phyloP scores from a whole-genome alignment of 2,888 invertebrate species.

The Eupithecia subfuscata region DNA sequence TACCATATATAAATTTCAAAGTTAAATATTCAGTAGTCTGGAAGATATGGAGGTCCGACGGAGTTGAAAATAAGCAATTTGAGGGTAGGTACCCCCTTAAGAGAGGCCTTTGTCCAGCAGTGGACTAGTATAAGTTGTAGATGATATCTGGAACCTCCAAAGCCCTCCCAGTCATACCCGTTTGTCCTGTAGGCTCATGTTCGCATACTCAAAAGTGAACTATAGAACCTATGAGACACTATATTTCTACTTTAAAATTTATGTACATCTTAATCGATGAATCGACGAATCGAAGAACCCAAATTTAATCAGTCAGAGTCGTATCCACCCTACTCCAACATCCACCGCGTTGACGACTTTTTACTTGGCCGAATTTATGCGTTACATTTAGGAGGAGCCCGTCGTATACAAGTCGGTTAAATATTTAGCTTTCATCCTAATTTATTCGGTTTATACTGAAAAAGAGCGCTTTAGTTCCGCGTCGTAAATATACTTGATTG shows the following conservation, averaged over 20 bases:
- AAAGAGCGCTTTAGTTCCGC: slow-evolving; percentile 68
- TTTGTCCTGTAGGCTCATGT: background rate
- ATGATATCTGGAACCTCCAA: background rate
- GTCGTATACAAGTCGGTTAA: slow-evolving; percentile 78
- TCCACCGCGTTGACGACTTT: slow-evolving; percentile 72
- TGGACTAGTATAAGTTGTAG: no score
- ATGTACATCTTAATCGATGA: background rate
- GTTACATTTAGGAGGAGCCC: slow-evolving; percentile 77
- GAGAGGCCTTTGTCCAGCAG: background rate
- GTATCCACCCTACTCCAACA: slow-evolving; percentile 52
- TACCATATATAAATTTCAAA: no score
- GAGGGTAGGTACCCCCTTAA: no score
- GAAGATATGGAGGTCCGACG: no score
- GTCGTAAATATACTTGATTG: slow-evolving; percentile 70
- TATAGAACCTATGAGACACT: background rate
- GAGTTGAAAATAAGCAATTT: no score
- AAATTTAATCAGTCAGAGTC: slow-evolving; percentile 26
- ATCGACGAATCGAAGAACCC: background rate
- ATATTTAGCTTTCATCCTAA: slow-evolving; percentile 77
- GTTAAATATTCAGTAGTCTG: no score
- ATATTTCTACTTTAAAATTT: no score
- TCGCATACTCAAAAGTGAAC: background rate
- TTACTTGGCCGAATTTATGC: slow-evolving; percentile 79
- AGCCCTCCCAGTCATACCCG: background rate
- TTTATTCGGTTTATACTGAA: slow-evolving; percentile 74